Conservation (phyloP, 2,113 vertebrate species). For the Ranitomeya imitator region DNA sequence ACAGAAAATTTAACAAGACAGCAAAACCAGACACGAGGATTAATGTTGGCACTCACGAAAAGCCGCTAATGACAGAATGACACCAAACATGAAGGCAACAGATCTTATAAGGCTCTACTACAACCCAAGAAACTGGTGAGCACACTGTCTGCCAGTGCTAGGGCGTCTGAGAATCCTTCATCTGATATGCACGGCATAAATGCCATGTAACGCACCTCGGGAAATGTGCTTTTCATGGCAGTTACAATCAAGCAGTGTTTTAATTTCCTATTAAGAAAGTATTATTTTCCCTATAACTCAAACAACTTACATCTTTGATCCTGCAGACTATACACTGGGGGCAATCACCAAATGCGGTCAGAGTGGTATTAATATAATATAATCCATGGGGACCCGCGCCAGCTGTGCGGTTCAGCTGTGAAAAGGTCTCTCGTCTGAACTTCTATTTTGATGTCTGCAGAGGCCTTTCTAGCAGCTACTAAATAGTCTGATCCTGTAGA, state of each 20-base stretch:
- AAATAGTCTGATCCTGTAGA: neutral
- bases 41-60: neutral
- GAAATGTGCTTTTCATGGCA: neutral
- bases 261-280: neutral
- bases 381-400: neutral
- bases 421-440: neutral
- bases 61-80: neutral
- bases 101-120: neutral
- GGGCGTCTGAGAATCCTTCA: neutral
- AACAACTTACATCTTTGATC: neutral
- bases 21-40: neutral
- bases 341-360: neutral
- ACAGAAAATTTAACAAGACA: neutral
- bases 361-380: neutral
- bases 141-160: neutral
- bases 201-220: neutral
- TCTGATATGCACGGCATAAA: neutral
- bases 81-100: neutral
- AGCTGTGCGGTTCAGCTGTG: slow-evolving; percentile 5
- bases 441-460: neutral
- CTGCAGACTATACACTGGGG: neutral
- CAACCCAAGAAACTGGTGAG: no score
- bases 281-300: neutral
- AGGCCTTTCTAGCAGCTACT: neutral
- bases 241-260: neutral